These are phyloP conservation scores for Nothocercus nigrocapillus DNA, from an alignment of 2,113 vertebrate species.

Conservation along the genomic window DNA sequence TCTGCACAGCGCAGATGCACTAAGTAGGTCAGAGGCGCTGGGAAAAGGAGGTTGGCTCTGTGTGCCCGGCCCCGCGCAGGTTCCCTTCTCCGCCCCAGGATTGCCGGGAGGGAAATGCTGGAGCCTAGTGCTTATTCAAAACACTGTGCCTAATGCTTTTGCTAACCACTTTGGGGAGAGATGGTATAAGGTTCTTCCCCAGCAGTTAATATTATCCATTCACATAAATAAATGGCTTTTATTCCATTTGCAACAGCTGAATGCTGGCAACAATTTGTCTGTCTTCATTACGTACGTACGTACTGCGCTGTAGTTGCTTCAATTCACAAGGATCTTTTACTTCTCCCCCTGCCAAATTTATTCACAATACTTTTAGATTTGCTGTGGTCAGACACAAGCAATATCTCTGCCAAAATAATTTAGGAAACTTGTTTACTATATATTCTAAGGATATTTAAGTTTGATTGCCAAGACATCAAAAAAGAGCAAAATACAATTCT, in stretches of 20 bases:
- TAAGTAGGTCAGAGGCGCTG: accelerated
- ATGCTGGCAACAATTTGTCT: neutral
- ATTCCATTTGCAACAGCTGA: neutral
- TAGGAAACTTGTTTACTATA: neutral
- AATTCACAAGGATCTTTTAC: neutral
- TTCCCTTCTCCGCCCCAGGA: neutral
- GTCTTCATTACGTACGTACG: neutral
- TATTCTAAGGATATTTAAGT: neutral
- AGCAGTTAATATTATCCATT: neutral
- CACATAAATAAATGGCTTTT: accelerated
- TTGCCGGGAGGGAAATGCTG: accelerated
- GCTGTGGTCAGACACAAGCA: neutral
- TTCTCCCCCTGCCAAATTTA: neutral
- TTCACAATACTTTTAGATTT: neutral
- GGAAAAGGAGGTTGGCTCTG: neutral
- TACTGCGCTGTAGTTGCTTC: neutral
- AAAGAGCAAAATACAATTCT: neutral
- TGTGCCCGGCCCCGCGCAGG: accelerated
- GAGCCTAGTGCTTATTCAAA: neutral
- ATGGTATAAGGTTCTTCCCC: accelerated
- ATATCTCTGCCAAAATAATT: neutral
- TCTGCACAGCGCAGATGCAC: accelerated
- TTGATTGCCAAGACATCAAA: neutral
- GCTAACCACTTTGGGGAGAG: neutral
- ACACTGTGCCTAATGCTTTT: neutral